Base-by-base conservation (phyloP, 2,888 invertebrate genomes). In the Tiliacea citrago region DNA sequence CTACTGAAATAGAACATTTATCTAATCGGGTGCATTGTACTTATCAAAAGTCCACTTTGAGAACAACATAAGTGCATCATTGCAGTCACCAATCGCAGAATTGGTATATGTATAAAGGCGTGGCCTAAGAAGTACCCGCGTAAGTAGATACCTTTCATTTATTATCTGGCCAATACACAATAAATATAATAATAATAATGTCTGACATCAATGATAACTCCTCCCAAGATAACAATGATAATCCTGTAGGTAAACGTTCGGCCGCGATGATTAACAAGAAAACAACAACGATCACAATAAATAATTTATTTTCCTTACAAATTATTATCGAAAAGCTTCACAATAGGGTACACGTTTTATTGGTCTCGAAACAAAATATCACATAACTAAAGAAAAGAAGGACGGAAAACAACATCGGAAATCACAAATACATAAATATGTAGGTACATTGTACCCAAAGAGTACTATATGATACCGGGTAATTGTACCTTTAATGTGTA, bases 231-330 rank as follows among this genome's bases (percentile, higher is more conserved):
- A 74, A 5, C 49, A 63, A 49, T 63, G 18, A 66, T 66, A 71
- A 71, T 45, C 39, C 24, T 68, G 2, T 61, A 51, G 16, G 21
- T 63, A 75, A 10, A 18, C 12, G 42, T 49, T 39, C 24, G 12
- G 10, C 10, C 13, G 29, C 61, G 13, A 47, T 47, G 10, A 57
- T 39, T 24, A 45, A 45, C 65, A 55, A 55, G 7, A 49, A 69
- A 68, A 81, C 51, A 66, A 79, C 62, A 79, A 57, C 35, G 29
- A 58, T 72, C 21, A 51, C 60, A 80, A 67, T 72, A 62, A 83
- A 83, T 83, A 53, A 71, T 83, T 69, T 83, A 74, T 76, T 83
- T 77, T 69, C 58, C 62, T 71, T 75, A 71, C 39, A 49, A 66
- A 53, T 57, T 62, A 24, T 29, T 57, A 61, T 68, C 29, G 24